Base-by-base conservation (phyloP, 2,113 vertebrate genomes). In the Stegastes partitus region DNA sequence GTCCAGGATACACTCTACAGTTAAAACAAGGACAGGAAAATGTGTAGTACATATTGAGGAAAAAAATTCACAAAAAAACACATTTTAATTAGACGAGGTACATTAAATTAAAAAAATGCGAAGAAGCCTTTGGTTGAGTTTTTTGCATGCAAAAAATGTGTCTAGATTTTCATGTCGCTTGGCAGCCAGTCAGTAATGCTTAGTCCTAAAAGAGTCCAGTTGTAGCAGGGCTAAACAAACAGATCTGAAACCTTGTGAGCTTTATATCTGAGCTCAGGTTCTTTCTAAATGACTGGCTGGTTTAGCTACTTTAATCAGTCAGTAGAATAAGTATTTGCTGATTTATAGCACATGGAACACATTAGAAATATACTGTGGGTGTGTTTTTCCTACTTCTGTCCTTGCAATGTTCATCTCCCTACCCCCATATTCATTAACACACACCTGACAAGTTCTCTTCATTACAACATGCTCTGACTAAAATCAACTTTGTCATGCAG, bases 1-100 rank as follows among this genome's bases (percentile, higher is more conserved):
- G 14, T 49, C 18, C 9, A 54, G 23, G 3, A 42, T 31, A 49
- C 49, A 50, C 10, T 44, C n/a, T 37, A 7, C 53, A 21, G 28
- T 28, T 45, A n/a, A 81, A 62, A 0, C 22, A 34, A 65, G 15
- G 18, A 55, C 63, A 68, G 19, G 28, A 18, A n/a, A 50, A 50
- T n/a, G 14, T 42, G 39, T 12, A 3, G 2, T 12, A 42, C 39
- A 42, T 3, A 42, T 14, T 14, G 6, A 4, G n/a, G n/a, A n/a
- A n/a, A n/a, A n/a, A n/a, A n/a, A n/a, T n/a, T n/a, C n/a, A n/a
- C n/a, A n/a, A 34, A 34, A 34, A 34, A 34, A 7, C 0, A 34
- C 8, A 34, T 34, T 34, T 34, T 6, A 9, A 34, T 9, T 9
- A 34, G 31, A 34, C 8, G 31, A 34, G 31, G 31, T 10, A 34